A percentile compares a stretch with the other conserved stretches of the same genome.
Evolutionary conservation across 2,888 invertebrate species (phyloP).

Genomic region (Aphrophora alni): DNA sequence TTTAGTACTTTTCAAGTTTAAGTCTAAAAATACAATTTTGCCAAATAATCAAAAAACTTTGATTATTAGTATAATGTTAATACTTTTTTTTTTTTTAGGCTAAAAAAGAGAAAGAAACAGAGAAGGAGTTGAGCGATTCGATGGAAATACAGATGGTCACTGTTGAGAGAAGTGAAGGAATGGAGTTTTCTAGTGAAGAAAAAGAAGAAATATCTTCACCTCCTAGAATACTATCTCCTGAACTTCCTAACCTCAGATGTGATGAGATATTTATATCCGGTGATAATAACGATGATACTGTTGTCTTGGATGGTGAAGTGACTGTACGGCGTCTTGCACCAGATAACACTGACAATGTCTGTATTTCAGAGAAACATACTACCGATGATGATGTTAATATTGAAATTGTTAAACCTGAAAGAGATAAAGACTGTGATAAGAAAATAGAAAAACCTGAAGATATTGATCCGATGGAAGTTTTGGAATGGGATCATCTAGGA

Average conservation of each 20-base stretch:
- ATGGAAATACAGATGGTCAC: neutral
- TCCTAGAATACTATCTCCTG: neutral
- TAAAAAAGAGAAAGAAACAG: neutral
- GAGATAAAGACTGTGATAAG: neutral
- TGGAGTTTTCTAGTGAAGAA: neutral
- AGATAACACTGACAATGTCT: neutral
- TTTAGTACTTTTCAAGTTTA: too few species aligned
- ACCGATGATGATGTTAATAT: slow-evolving; percentile 35
- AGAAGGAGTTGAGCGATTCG: neutral
- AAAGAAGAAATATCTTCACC: neutral
- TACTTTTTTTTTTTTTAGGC: neutral
- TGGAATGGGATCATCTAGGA: slow-evolving; percentile 73
- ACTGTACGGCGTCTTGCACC: slow-evolving; percentile 23
- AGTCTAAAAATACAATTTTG: too few species aligned
- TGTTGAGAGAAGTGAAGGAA: neutral
- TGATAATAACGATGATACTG: slow-evolving; percentile 11
- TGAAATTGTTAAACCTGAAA: slow-evolving; percentile 32
- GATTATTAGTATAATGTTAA: too few species aligned
- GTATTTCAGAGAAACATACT: neutral
- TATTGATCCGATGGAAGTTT: slow-evolving; percentile 63
- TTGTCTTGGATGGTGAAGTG: slow-evolving; percentile 30
- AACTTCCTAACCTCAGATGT: neutral
- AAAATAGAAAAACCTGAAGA: neutral
- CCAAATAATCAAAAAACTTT: too few species aligned
- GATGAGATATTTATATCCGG: neutral